Evolutionary conservation across 2,797 vertebrate genomes (phyloP), one percentile per base, ranked within the genome.

Genomic region (Thripadectes ignobilis): DNA sequence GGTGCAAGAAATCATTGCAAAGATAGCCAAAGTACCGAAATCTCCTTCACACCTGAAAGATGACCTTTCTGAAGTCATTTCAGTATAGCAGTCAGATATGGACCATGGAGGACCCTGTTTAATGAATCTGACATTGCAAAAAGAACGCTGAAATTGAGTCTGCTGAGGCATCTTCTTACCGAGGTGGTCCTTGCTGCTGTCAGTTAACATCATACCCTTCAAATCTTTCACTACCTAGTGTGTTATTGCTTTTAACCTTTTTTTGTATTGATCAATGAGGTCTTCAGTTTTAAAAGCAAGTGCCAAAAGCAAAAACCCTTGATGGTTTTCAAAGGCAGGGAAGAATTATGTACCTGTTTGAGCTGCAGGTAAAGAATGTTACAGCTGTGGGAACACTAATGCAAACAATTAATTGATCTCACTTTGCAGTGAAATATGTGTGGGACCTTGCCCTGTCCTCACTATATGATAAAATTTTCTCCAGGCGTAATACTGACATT

Each of bases 291-390:
- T 92, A 94, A 96, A 95, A 95, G 34, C 29, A 94, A 87, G 29
- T 39, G 62, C 51, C 76, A 74, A 76, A 95, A 88, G n/a, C 59
- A 32, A 93, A 85, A 85, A 76, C 39, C 93, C 98, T 97, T 97
- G 94, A 97, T 95, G 77, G 84, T 95, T 96, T 97, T 95, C 95
- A 92, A 95, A 96, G 94, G 71, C 51, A 73, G 39, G 76, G 85
- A 97, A 97, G 95, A 97, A 96, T 96, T 97, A 97, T 93, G 57
- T 87, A 97, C 91, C 91, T 97, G 86, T 95, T 74, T 94, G 81
- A 91, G 67, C 78, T 96, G 57, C 84, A 95, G 89, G 80, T 97
- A 76, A 97, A 96, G 86, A 98, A 97, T 96, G 82, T 63, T 93
- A 58, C 69, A 96, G 83, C 89, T 85, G 88, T 92, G 87, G 54